Conservation (phyloP, 2,113 vertebrate genomes). For the Balaenoptera acutorostrata region DNA sequence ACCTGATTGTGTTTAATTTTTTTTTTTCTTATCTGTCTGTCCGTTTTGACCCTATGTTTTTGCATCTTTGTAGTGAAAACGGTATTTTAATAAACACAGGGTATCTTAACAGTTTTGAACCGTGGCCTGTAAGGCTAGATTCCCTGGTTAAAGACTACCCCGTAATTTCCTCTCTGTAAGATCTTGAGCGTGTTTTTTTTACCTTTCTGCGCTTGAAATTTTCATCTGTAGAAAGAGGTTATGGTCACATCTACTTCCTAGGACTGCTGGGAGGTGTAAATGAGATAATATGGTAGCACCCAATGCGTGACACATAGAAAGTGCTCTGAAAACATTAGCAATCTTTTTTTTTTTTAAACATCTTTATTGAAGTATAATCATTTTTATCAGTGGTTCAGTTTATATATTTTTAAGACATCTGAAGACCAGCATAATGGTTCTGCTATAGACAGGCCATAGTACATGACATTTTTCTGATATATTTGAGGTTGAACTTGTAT, state of each 20-base stretch:
- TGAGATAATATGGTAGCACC: not conserved
- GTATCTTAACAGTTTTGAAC: not conserved
- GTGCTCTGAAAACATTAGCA: not conserved
- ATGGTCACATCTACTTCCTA: not conserved
- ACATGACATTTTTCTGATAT: not conserved
- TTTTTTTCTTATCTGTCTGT: not conserved
- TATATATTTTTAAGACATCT: not conserved
- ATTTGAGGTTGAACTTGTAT: not conserved
- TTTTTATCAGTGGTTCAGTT: not conserved
- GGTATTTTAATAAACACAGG: not conserved
- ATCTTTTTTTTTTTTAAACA: not conserved
- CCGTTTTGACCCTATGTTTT: not conserved
- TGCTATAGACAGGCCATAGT: not conserved
- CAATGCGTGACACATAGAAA: not conserved
- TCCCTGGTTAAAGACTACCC: not conserved
- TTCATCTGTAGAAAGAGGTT: not conserved
- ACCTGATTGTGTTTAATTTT: not conserved
- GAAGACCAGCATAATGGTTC: not conserved
- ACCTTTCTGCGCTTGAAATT: not conserved
- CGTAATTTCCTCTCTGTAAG: not conserved
- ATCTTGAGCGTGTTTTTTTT: not conserved
- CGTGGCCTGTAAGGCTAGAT: not conserved
- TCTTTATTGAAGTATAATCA: too few species aligned
- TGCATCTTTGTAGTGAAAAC: not conserved
- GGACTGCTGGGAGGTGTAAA: not conserved